phyloP scores from a whole-genome alignment of 2,888 invertebrate genomes.

The Stictocephala bisonia region DNA sequence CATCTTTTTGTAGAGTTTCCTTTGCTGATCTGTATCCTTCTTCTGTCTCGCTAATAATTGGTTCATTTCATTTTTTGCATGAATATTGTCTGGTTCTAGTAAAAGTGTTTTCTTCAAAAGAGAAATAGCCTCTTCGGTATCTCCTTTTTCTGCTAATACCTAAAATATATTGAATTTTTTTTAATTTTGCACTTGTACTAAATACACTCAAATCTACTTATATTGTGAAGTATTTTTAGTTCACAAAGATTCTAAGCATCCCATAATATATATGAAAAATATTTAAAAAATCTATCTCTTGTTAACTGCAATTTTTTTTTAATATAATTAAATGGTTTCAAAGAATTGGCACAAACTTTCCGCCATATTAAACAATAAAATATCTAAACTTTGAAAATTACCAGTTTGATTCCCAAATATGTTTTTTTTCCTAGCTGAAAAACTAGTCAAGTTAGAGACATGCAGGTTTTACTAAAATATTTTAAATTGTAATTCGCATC shows the following conservation, averaged over 20 bases:
- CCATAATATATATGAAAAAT: too few species aligned
- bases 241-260: background rate
- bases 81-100: conserved; percentile 73
- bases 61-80: conserved; percentile 70
- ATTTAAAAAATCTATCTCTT: too few species aligned
- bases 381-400: too few species aligned
- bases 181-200: conserved; percentile 51
- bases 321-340: too few species aligned
- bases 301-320: too few species aligned
- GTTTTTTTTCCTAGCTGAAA: too few species aligned
- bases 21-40: conserved; percentile 71
- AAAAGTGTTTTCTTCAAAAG: conserved; percentile 73
- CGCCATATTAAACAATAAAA: too few species aligned
- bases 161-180: conserved; percentile 62
- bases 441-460: too few species aligned
- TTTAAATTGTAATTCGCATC: too few species aligned
- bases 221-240: background rate
- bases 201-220: background rate
- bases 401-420: too few species aligned
- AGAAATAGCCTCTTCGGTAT: conserved; percentile 76
- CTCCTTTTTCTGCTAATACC: conserved; percentile 76
- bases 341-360: too few species aligned
- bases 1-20: conserved; percentile 77
- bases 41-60: conserved; percentile 69
- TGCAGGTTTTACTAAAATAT: too few species aligned